A percentile compares a stretch with the other conserved stretches of the same genome.
Conservation (phyloP, 2,113 vertebrate species). For the Odontesthes bonariensis region DNA sequence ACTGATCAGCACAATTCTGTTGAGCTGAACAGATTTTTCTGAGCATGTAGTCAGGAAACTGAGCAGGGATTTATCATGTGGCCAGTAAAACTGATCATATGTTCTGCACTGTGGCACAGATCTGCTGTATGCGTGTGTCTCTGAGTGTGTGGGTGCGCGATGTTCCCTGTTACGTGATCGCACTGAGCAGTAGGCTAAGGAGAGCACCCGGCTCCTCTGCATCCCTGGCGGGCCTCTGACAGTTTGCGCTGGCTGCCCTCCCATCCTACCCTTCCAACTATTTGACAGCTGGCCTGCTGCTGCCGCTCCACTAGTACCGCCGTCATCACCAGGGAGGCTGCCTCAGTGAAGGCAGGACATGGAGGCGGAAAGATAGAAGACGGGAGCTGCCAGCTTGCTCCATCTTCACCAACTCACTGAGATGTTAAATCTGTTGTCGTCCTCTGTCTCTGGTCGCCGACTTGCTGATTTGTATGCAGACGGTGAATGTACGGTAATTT, state of each 20-base stretch:
- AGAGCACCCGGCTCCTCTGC: slow-evolving; percentile 42
- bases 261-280: slow-evolving; percentile 38
- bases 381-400: slow-evolving; percentile 54
- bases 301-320: slow-evolving; percentile 38
- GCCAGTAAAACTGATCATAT: not conserved
- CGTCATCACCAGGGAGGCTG: slow-evolving; percentile 49
- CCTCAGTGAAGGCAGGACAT: slow-evolving; percentile 24
- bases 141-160: not conserved
- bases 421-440: slow-evolving; percentile 64
- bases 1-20: not conserved
- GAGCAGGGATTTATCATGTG: not conserved
- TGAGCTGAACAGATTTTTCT: not conserved
- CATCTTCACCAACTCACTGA: slow-evolving; percentile 60
- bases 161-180: slow-evolving; percentile 38
- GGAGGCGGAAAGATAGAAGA: slow-evolving; percentile 33
- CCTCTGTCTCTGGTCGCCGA: slow-evolving; percentile 29
- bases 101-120: not conserved
- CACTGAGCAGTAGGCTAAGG: slow-evolving; percentile 45
- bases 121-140: slow-evolving; percentile 6
- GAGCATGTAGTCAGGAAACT: not conserved
- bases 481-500: slow-evolving; percentile 32
- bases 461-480: slow-evolving; percentile 55
- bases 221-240: slow-evolving; percentile 57
- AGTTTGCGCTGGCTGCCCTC: slow-evolving; percentile 54
- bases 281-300: slow-evolving; percentile 66